A percentile compares a stretch with the other conserved stretches of the same genome.
Conservation (phyloP, 2,113 vertebrate species). For the Loxodonta africana region DNA sequence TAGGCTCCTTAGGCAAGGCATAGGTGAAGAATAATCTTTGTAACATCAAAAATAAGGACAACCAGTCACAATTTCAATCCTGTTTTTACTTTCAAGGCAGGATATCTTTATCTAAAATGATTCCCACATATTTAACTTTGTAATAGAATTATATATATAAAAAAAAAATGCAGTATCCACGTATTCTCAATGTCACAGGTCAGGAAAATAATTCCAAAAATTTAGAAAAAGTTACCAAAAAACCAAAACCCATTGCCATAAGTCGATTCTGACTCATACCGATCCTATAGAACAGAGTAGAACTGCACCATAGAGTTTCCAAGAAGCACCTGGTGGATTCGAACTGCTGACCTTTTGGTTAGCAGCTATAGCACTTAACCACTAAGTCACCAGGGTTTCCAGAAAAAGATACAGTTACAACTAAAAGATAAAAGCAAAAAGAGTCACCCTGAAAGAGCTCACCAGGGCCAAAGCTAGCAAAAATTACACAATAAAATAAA, state of each 20-base stretch:
- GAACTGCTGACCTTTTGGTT: no score
- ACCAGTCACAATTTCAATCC: background rate
- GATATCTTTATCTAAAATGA: background rate
- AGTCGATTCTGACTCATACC: no score
- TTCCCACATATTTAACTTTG: background rate
- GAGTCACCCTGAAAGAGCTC: background rate
- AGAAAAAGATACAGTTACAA: background rate
- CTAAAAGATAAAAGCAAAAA: background rate
- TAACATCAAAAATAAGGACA: background rate
- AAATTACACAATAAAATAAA: background rate
- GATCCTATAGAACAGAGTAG: no score
- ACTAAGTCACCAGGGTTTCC: no score
- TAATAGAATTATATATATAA: background rate
- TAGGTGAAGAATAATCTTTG: background rate
- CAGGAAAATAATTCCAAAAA: background rate
- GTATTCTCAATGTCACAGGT: background rate
- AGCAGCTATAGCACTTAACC: no score
- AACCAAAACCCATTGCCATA: no score
- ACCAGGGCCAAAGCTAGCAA: background rate
- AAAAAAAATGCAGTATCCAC: background rate
- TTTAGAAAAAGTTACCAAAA: background rate
- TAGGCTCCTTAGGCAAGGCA: background rate
- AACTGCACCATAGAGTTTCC: no score
- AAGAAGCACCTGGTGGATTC: no score
- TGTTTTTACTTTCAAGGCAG: background rate